Percentiles rank a stretch among this genome's conserved stretches.
phyloP scores from a whole-genome alignment of 2,113 vertebrate species.

The Perognathus longimembris region DNA sequence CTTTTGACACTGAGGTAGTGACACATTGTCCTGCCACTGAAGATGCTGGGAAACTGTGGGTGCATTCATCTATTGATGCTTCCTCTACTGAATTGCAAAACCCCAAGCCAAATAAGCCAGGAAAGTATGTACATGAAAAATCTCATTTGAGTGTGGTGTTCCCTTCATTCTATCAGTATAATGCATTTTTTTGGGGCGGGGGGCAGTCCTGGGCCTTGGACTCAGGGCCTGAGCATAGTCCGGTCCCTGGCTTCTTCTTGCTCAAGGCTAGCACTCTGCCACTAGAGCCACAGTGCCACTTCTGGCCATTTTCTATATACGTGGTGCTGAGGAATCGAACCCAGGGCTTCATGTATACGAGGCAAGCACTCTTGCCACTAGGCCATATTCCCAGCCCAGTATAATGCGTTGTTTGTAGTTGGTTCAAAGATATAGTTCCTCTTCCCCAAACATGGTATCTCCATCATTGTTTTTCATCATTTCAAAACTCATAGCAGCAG shows the following conservation, averaged over 20 bases:
- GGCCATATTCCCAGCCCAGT: too few species aligned
- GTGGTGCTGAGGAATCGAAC: too few species aligned
- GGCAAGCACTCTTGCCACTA: too few species aligned
- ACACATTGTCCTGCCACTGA: neutral
- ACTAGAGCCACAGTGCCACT: too few species aligned
- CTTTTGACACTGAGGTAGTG: neutral
- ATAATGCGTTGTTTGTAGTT: neutral
- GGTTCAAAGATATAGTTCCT: neutral
- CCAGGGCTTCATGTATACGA: too few species aligned
- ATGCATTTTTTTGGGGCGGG: too few species aligned
- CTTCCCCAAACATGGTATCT: neutral
- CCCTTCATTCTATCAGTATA: neutral
- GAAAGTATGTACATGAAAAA: neutral
- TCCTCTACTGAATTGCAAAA: neutral
- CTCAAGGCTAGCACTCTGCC: too few species aligned
- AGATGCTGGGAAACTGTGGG: neutral
- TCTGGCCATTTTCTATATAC: too few species aligned
- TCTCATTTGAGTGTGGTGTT: neutral
- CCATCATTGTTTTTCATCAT: neutral
- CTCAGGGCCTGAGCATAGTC: too few species aligned
- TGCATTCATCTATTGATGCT: neutral
- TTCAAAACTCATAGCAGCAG: neutral
- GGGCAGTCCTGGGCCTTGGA: too few species aligned
- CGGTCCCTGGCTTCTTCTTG: too few species aligned
- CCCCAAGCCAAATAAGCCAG: neutral